Percentiles rank a stretch among this genome's conserved stretches.
These are phyloP conservation scores for Graptemys geographica DNA, from an alignment of 2,797 vertebrate species.

Conservation along the genomic window DNA sequence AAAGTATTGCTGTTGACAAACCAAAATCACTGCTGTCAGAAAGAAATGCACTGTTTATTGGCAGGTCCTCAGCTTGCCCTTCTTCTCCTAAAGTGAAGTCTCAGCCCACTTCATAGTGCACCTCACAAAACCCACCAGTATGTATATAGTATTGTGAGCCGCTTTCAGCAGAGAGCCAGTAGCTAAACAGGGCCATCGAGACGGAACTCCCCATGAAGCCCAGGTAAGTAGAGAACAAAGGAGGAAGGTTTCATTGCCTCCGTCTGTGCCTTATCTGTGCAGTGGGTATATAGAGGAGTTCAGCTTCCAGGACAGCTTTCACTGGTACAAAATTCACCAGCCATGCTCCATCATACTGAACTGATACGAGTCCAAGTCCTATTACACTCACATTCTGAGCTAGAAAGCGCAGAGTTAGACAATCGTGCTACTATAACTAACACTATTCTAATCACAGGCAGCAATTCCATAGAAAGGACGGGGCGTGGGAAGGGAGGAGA, in stretches of 20 bases:
- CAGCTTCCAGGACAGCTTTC: neutral
- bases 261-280: neutral
- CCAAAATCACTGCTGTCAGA: neutral
- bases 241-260: neutral
- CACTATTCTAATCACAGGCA: slow-evolving; percentile 12
- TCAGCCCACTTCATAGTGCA: neutral
- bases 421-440: neutral
- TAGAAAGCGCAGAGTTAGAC: neutral
- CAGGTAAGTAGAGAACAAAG: neutral
- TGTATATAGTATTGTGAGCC: neutral
- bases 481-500: neutral
- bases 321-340: slow-evolving; percentile 13
- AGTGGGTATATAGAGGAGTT: neutral
- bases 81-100: neutral
- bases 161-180: slow-evolving; percentile 6
- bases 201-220: neutral
- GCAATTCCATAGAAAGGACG: neutral
- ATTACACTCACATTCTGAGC: neutral
- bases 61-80: neutral
- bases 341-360: neutral
- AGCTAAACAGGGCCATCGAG: neutral
- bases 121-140: neutral
- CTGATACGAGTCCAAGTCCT: neutral
- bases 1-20: neutral
- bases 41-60: neutral